Evolutionary conservation across 2,113 vertebrate species (phyloP), one percentile per base, ranked within the genome.

Genomic region (Solea solea): DNA sequence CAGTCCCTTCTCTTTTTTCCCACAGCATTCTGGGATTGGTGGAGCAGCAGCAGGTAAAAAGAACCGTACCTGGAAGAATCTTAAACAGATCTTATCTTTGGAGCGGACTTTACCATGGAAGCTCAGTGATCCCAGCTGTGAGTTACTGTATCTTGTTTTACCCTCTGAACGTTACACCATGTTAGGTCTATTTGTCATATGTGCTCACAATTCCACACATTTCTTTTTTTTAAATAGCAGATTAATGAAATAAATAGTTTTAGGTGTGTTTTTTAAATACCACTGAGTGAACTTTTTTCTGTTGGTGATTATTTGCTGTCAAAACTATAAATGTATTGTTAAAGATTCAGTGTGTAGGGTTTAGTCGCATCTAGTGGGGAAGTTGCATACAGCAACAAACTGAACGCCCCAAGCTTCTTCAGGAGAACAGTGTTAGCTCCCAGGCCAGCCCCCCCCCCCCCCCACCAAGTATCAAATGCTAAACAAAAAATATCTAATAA

Each of bases 11-110:
- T 15, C 21, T 25, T 15, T 25, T 40, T 53, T 1, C 59, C 41
- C 65, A 63, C 69, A 99, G 98, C 98, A 99, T 81, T 99, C 98
- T 0, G 95, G 96, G 74, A 96, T 98, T 44, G 97, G 98, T 57
- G 98, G 98, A 42, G 97, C 96, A 64, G 95, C 96, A 64, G 97
- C 96, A 79, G 97, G 98, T 85, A 99, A 99, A 91, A 99, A 99
- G 93, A 99, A 97, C 74, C 93, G 98, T 87, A 97, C 97, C 74
- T 99, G 97, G 98, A 99, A 98, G 92, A 99, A 99, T 90, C 95
- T 99, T 72, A 99, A 99, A 90, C 98, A 99, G 91, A 98, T 99
- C 87, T 94, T 98, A 72, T 94, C 95, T 83, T 93, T 95, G 49
- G 98, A 99, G 94, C 95, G 95, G 89, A 95, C 95, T 53, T 93